These are phyloP conservation scores for Clupea harengus DNA, from an alignment of 2,113 vertebrate species.

Conservation along the genomic window DNA sequence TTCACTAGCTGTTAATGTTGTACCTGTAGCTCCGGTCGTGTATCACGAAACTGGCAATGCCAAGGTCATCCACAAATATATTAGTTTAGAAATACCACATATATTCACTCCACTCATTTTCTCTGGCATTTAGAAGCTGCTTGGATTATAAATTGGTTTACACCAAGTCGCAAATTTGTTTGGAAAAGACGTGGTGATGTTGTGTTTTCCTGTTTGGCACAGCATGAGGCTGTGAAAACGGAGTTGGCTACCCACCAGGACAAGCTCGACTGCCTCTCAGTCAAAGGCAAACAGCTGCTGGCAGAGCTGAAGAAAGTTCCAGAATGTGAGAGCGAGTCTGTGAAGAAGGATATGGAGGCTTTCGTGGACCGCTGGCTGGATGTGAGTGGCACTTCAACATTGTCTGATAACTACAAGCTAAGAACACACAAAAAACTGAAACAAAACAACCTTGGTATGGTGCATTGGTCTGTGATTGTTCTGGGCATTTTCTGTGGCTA, in stretches of 20 bases:
- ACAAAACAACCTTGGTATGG: neutral
- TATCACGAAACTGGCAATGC: neutral
- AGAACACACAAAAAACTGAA: neutral
- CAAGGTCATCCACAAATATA: neutral
- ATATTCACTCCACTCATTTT: neutral
- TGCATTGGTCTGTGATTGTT: neutral
- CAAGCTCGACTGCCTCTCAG: slow-evolving; percentile 83
- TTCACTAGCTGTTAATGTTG: neutral
- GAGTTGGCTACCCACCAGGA: slow-evolving; percentile 81
- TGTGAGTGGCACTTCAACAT: slow-evolving; percentile 72
- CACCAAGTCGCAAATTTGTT: neutral
- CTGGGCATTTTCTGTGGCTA: neutral
- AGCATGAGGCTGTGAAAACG: slow-evolving; percentile 85
- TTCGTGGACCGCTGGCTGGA: slow-evolving; percentile 93
- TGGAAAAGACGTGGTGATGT: neutral
- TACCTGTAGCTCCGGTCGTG: neutral
- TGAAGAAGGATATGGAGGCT: slow-evolving; percentile 84
- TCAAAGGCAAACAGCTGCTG: slow-evolving; percentile 85
- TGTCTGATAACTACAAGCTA: neutral
- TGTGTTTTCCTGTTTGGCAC: slow-evolving; percentile 48
- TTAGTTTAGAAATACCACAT: neutral
- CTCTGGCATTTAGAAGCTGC: neutral
- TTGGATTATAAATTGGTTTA: neutral
- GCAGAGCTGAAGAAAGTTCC: slow-evolving; percentile 84
- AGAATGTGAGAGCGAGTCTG: slow-evolving; percentile 69